phyloP scores from a whole-genome alignment of 1,140 invertebrate genomes.

The Calosoma granatense region DNA sequence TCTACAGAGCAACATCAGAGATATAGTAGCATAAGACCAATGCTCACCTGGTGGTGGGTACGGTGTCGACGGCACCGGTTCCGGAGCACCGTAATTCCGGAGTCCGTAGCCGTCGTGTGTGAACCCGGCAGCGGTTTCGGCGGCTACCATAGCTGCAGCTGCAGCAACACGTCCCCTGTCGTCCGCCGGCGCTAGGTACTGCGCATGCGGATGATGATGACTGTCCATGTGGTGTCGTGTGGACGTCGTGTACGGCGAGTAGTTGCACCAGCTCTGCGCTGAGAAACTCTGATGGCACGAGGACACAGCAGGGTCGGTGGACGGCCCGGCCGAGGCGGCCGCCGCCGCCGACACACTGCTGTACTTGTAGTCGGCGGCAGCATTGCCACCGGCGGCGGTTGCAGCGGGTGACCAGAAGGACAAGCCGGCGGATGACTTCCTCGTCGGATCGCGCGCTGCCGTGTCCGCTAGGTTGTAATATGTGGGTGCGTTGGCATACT shows the following conservation, averaged over 20 bases:
- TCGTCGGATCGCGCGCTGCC: slow-evolving; percentile 41
- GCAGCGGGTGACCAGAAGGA: slow-evolving; percentile 60
- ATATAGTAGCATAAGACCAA: neutral
- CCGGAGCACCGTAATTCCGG: slow-evolving; percentile 60
- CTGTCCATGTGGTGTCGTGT: slow-evolving; percentile 47
- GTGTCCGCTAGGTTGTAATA: slow-evolving; percentile 68
- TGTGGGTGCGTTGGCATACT: slow-evolving; percentile 59
- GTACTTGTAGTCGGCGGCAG: slow-evolving; percentile 54
- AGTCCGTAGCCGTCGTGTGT: slow-evolving; percentile 65
- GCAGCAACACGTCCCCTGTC: slow-evolving; percentile 49
- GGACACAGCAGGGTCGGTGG: slow-evolving; percentile 41
- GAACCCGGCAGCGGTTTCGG: slow-evolving; percentile 56
- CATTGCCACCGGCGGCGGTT: slow-evolving; percentile 39
- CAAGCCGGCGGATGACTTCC: slow-evolving; percentile 43
- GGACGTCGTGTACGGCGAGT: slow-evolving; percentile 53
- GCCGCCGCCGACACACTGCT: slow-evolving; percentile 39
- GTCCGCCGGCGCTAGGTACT: slow-evolving; percentile 57
- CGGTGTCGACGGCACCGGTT: slow-evolving; percentile 63
- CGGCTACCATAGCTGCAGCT: slow-evolving; percentile 46
- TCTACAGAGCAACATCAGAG: too few species aligned
- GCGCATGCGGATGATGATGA: slow-evolving; percentile 45
- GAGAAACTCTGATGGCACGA: slow-evolving; percentile 62
- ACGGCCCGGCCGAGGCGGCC: slow-evolving; percentile 39
- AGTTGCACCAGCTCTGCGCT: slow-evolving; percentile 62
- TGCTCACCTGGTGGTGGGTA: slow-evolving; percentile 63